Evolutionary conservation across 2,113 vertebrate species (phyloP).

Genomic region (Pomatostomus ruficeps): DNA sequence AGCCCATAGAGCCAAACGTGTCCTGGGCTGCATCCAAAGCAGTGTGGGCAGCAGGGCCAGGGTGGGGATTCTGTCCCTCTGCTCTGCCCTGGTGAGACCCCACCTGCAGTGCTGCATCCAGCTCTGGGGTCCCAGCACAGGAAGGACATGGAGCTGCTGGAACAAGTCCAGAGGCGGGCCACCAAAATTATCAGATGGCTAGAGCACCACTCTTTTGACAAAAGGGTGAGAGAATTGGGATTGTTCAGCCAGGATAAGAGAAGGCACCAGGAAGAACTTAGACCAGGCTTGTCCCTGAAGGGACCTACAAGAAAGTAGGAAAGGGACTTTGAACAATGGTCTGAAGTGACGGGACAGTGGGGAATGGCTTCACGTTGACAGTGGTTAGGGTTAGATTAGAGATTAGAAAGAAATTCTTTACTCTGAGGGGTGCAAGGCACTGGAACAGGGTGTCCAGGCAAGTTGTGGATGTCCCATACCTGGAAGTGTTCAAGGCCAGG

Average conservation of each 20-base stretch:
- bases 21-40: background rate
- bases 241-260: background rate
- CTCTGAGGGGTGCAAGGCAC: background rate
- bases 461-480: background rate
- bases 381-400: background rate
- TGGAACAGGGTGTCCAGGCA: background rate
- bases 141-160: rapidly evolving
- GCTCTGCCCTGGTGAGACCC: background rate
- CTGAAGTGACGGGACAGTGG: background rate
- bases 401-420: background rate
- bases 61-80: background rate
- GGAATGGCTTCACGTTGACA: background rate
- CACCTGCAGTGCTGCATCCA: background rate
- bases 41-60: rapidly evolving
- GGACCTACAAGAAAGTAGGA: too few species aligned
- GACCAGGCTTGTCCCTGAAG: background rate
- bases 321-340: background rate
- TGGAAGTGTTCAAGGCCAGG: background rate
- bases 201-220: rapidly evolving
- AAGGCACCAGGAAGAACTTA: background rate
- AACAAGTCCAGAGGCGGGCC: rapidly evolving
- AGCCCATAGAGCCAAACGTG: background rate
- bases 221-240: background rate
- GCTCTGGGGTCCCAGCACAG: background rate
- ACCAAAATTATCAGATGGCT: rapidly evolving